phyloP scores from a whole-genome alignment of 2,797 vertebrate genomes.

The Peromyscus melanophrys region DNA sequence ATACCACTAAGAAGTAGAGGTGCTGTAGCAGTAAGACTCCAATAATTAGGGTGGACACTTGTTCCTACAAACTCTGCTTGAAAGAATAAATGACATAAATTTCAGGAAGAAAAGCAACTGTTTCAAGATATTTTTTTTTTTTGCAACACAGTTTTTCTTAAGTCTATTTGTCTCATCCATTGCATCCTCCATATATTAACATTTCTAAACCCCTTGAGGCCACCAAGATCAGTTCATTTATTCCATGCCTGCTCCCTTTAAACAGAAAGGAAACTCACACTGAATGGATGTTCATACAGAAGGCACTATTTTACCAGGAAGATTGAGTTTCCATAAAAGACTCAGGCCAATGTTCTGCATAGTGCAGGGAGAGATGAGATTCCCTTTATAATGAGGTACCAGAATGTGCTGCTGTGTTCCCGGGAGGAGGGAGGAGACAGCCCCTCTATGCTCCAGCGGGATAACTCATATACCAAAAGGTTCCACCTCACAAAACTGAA shows the following conservation, averaged over 20 bases:
- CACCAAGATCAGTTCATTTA: conserved; percentile 3
- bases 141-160: background rate
- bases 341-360: background rate
- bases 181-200: background rate
- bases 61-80: conserved; percentile 13
- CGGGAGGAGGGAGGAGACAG: background rate
- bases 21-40: background rate
- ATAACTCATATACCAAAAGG: background rate
- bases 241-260: background rate
- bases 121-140: background rate
- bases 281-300: background rate
- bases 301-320: conserved; percentile 12
- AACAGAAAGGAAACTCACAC: background rate
- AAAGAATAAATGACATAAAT: background rate
- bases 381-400: background rate
- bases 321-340: conserved; percentile 14
- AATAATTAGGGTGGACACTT: background rate
- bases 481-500: conserved; percentile 49
- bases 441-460: background rate
- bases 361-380: background rate
- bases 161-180: background rate
- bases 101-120: background rate
- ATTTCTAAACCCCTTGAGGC: background rate
- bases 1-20: conserved; percentile 1
- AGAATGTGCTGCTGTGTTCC: background rate